Evolutionary conservation across 2,888 invertebrate genomes (phyloP), one percentile per base, ranked within the genome.

Genomic region (Steinernema scapterisci): DNA sequence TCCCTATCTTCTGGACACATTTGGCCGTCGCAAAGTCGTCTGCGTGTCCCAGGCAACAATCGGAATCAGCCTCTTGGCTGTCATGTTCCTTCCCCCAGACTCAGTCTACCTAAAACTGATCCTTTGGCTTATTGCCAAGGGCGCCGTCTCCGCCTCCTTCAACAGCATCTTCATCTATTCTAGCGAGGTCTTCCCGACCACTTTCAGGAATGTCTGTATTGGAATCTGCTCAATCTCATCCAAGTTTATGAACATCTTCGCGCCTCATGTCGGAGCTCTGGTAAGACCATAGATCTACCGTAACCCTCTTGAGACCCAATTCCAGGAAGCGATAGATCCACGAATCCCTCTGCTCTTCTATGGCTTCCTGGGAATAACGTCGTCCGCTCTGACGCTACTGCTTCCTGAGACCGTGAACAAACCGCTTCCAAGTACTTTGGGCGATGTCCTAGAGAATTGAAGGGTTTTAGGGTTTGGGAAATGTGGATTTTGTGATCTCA

Each of bases 161-260:
- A 85, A 82, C 77, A 73, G 81, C 38, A 83, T 84, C 44, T 85
- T 85, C 44, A 83, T 85, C 31, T 85, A 82, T 56, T 83, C 82
- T 13, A 79, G 79, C 3, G 84, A 85, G 71, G 45, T 83, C 27
- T 85, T 85, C 51, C 84, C 85, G 2, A 82, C 82, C 43, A 43
- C 43, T 7, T 31, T 1, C 73, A 23, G 78, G 48, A 80, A 77
- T 72, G 79, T 82, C 31, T 81, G 82, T 63, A 78, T 82, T 2
- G 82, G 81, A 27, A 63, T 79, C 1, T 82, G 82, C 23, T 77
- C 81, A 11, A 80, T 81, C 21, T 74, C 79, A 19, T 76, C 78
- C 7, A 81, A 81, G 71, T 44, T 82, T 5, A 79, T 80, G 52
- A 81, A 79, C 19, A 78, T 81, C 52, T 27, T 77, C 0, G 77